Evolutionary conservation across 2,113 vertebrate species (phyloP).

Genomic region (Lynx canadensis): DNA sequence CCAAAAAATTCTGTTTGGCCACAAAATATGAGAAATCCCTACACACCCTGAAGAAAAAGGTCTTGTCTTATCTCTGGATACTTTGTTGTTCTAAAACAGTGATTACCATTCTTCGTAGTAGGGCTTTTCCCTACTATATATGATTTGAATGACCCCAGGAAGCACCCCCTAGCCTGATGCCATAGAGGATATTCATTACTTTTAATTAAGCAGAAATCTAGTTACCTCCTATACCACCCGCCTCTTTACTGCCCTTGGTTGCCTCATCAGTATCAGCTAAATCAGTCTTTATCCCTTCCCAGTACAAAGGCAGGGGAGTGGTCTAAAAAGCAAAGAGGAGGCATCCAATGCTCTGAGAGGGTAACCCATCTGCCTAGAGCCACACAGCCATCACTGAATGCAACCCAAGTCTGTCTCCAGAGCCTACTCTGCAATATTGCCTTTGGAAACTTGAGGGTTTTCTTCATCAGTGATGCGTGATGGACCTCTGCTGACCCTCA

Average conservation of each 20-base stretch:
- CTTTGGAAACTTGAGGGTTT: neutral
- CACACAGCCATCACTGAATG: neutral
- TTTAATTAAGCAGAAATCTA: neutral
- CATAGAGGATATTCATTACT: neutral
- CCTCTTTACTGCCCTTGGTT: neutral
- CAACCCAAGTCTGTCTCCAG: neutral
- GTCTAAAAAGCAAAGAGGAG: neutral
- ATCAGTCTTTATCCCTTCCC: neutral
- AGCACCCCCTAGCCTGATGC: neutral
- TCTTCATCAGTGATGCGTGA: neutral
- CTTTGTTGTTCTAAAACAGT: neutral
- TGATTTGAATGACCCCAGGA: neutral
- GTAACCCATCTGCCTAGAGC: neutral
- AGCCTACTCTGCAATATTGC: neutral
- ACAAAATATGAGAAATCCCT: neutral
- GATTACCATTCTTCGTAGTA: neutral
- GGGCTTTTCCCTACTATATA: neutral
- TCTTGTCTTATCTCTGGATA: neutral
- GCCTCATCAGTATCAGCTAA: neutral
- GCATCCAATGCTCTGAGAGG: neutral
- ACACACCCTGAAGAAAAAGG: neutral
- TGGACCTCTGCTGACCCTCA: neutral
- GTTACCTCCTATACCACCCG: neutral
- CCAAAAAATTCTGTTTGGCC: neutral
- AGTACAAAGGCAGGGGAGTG: neutral